These are phyloP conservation scores for Petromus typicus DNA, from an alignment of 2,113 vertebrate genomes.

Conservation along the genomic window DNA sequence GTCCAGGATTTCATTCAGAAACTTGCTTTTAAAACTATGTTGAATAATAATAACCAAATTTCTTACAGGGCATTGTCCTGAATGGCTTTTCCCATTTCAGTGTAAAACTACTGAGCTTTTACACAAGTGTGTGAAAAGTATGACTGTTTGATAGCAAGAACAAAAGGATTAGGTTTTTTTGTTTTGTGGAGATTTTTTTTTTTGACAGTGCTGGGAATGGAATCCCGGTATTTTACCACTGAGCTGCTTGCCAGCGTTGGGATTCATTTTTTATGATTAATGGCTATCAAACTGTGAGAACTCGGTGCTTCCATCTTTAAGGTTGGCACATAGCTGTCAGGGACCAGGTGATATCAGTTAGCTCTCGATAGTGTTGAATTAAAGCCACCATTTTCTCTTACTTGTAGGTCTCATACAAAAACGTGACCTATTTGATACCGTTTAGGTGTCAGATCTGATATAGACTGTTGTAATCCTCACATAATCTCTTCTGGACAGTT, in stretches of 20 bases:
- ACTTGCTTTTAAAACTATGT: not conserved
- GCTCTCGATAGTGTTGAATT: not conserved
- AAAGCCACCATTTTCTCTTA: not conserved
- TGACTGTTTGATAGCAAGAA: not conserved
- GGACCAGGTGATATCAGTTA: not conserved
- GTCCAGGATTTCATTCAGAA: conserved; percentile 26
- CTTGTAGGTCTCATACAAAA: not conserved
- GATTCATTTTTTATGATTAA: not conserved
- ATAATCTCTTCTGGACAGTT: not conserved
- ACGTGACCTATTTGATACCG: not conserved
- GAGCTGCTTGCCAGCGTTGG: not conserved
- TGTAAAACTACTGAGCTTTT: not conserved
- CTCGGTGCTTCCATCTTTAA: not conserved
- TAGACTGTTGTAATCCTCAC: not conserved
- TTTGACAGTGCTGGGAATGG: not conserved
- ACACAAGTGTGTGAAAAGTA: not conserved
- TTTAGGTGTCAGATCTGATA: not conserved
- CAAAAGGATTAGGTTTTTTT: not conserved
- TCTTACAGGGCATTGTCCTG: not conserved
- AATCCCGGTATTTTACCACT: not conserved
- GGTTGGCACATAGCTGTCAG: not conserved
- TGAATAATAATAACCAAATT: not conserved
- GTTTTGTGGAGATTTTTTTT: not conserved
- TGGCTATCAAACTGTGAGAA: not conserved
- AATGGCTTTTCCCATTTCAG: not conserved